Evolutionary conservation across 1,140 invertebrate genomes (phyloP).

Genomic region (Aplysia californica): DNA sequence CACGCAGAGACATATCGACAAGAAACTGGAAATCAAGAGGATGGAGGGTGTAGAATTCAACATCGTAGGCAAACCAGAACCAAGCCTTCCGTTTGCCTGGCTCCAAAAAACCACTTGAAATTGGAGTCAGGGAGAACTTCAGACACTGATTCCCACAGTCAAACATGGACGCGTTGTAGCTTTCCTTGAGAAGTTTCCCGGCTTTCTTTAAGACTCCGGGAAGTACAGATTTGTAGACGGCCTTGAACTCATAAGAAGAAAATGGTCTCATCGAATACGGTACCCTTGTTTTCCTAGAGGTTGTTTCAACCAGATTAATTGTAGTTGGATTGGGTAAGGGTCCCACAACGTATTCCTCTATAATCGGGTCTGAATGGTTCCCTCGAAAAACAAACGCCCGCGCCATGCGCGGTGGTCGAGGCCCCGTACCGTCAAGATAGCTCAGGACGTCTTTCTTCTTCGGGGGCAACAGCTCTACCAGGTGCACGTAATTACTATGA

Average conservation of each 20-base stretch:
- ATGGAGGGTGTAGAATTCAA: conserved; percentile 47
- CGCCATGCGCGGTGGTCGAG: conserved; percentile 46
- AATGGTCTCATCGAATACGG: conserved; percentile 53
- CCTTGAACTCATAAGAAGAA: conserved; percentile 50
- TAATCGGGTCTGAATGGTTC: conserved; percentile 40
- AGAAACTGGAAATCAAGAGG: conserved; percentile 52
- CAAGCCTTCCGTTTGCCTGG: conserved; percentile 42
- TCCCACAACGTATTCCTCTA: conserved; percentile 59
- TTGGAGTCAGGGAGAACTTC: conserved; percentile 50
- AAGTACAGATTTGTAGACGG: conserved; percentile 43
- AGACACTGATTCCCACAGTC: conserved; percentile 51
- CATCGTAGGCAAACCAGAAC: conserved; percentile 49
- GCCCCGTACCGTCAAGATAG: conserved; percentile 41
- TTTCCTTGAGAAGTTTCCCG: conserved; percentile 47
- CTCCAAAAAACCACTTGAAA: conserved; percentile 50
- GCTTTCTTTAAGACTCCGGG: conserved; percentile 35
- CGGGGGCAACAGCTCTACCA: conserved; percentile 52
- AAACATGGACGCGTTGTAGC: conserved; percentile 49
- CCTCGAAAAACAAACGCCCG: conserved; percentile 54
- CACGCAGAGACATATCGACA: conserved; percentile 39
- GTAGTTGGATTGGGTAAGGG: conserved; percentile 43
- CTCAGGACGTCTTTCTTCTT: conserved; percentile 42
- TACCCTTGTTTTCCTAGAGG: conserved; percentile 41
- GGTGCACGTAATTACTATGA: conserved; percentile 51
- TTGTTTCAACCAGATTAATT: conserved; percentile 33